Conservation (phyloP, 2,797 vertebrate genomes). For the Anisognathus igniventris region DNA sequence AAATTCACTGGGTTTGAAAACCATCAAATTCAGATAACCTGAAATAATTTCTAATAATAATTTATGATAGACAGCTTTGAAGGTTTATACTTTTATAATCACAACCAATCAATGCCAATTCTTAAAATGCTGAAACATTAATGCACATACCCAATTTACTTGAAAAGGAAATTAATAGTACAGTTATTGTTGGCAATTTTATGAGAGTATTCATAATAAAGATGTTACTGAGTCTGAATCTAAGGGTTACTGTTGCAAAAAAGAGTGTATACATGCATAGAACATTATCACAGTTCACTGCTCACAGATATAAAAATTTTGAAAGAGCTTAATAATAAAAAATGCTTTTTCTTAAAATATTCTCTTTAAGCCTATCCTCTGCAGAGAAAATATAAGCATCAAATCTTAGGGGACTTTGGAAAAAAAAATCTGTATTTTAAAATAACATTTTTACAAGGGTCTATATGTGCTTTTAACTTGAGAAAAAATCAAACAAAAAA, state of each 20-base stretch:
- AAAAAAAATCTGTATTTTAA: background rate
- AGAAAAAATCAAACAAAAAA: background rate
- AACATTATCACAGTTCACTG: background rate
- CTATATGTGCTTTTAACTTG: background rate
- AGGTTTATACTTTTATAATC: background rate
- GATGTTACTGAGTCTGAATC: background rate
- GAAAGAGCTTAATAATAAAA: background rate
- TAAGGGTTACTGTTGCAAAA: background rate
- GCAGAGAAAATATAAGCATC: background rate
- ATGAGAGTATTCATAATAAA: background rate
- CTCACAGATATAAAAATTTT: background rate
- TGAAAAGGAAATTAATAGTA: background rate
- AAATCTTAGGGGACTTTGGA: background rate
- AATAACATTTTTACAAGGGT: background rate
- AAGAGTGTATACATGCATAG: background rate
- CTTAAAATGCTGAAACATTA: background rate
- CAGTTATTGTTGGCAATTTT: background rate
- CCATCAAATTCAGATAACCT: background rate
- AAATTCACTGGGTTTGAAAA: background rate
- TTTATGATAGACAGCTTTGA: background rate
- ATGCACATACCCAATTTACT: background rate
- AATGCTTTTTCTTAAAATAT: background rate
- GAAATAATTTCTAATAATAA: background rate
- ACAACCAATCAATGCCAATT: background rate
- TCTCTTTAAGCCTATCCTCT: background rate